Evolutionary conservation across 2,797 vertebrate genomes (phyloP), one percentile per base, ranked within the genome.

Genomic region (Neomorphus geoffroyi): DNA sequence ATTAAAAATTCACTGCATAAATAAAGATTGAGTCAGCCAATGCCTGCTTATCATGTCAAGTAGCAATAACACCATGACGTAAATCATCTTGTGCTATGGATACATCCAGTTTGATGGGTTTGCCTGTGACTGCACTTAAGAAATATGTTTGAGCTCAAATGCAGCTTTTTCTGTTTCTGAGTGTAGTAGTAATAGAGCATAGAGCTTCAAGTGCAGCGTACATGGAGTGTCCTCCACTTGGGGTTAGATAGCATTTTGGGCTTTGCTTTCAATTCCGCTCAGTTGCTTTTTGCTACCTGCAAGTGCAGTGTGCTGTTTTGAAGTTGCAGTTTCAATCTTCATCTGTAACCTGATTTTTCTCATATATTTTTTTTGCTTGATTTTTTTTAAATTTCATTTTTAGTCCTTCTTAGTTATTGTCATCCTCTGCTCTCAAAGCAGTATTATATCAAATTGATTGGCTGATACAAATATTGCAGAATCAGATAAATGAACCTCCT

Each of bases 1-100:
- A 0, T 7, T 32, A 56, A 50, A 82, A 87, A 82, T n/a, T 67
- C 45, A 21, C 45, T 72, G 58, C 26, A 16, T 51, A 90, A 92
- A 85, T 56, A 53, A 78, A 60, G 58, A 12, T 9, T 10, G 48
- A 83, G 80, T 61, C 48, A 67, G 64, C 26, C 43, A 64, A 43
- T 0, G 2, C 71, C 61, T 41, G 57, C 35, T 88, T 57, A n/a
- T 51, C 71, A 58, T 0, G 0, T 43, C 58, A 45, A 27, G 24
- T 10, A n/a, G 18, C 32, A 56, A 41, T 33, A 18, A 61, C n/a
- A 28, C 30, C 2, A 1, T 79, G 87, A 13, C 6, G 12, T 48
- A 54, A 83, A 83, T 83, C 37, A 11, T 57, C 10, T 2, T 10
- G 8, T 28, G 50, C 57, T 46, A 27, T 26, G 26, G 17, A 46